Evolutionary conservation across 2,113 vertebrate species (phyloP).

Genomic region (Maccullochella peelii): DNA sequence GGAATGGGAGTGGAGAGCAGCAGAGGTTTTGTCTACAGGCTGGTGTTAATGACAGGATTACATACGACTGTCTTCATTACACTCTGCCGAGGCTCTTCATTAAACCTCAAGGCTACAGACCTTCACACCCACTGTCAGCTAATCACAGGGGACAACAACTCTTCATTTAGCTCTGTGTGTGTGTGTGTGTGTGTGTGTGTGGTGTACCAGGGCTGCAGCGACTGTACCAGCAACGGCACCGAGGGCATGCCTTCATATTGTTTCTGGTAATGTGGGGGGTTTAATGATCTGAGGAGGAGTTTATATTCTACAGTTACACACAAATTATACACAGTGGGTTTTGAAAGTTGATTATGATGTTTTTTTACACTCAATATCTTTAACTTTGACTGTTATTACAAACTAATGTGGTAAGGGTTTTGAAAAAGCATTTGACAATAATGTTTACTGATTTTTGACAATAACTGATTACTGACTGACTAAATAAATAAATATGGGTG

Average conservation of each 20-base stretch:
- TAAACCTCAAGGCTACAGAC: slow-evolving; percentile 39
- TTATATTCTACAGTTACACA: background rate
- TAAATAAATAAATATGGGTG: background rate
- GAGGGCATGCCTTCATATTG: background rate
- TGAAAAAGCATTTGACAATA: background rate
- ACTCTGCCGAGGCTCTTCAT: slow-evolving; percentile 23
- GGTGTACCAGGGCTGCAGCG: background rate
- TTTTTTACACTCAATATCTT: background rate
- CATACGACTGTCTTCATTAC: slow-evolving; percentile 19
- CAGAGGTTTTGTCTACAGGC: background rate
- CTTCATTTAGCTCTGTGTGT: background rate
- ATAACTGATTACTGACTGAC: background rate
- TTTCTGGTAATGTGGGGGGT: background rate
- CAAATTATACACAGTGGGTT: background rate
- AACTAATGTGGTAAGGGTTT: background rate
- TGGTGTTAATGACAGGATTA: slow-evolving; percentile 46
- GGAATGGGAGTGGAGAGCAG: background rate
- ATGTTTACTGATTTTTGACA: too few species aligned
- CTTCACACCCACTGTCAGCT: slow-evolving; percentile 1
- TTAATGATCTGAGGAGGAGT: slow-evolving; percentile 6
- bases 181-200: background rate
- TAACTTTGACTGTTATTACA: background rate
- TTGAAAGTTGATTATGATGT: background rate
- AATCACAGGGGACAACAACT: slow-evolving; percentile 10
- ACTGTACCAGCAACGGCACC: background rate